phyloP scores from a whole-genome alignment of 37 sponge, comb jelly and placozoan genomes.

The Hormiphora californensis region DNA sequence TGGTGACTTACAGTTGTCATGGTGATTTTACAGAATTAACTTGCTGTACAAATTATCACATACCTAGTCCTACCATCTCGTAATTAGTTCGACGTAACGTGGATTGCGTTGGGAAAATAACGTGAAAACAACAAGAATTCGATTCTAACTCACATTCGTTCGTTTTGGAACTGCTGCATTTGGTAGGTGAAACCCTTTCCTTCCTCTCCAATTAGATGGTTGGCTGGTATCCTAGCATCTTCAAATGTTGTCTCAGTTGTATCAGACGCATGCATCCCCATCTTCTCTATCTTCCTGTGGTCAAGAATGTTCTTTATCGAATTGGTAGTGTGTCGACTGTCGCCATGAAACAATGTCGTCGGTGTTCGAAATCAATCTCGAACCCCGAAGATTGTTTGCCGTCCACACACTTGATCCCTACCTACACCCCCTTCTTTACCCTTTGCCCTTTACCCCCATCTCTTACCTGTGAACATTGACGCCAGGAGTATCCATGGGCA shows the following conservation, averaged over 20 bases:
- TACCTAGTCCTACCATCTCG: neutral
- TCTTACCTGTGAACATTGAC: constrained; percentile 57
- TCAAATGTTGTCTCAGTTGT: constrained; percentile 87
- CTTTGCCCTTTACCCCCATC: constrained; percentile 55
- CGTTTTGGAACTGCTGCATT: constrained; percentile 90
- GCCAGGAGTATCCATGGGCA: constrained; percentile 85
- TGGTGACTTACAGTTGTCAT: too few relatives aligned
- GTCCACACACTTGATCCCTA: too few relatives aligned
- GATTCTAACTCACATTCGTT: constrained; percentile 67
- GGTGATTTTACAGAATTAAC: too few relatives aligned
- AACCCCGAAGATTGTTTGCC: too few relatives aligned
- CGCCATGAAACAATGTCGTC: too few relatives aligned
- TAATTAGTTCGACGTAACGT: neutral
- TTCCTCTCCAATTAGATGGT: constrained; percentile 80
- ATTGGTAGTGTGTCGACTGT: too few relatives aligned
- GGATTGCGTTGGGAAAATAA: neutral
- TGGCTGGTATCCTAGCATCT: constrained; percentile 74
- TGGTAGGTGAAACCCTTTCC: constrained; percentile 90
- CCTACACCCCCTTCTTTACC: neutral
- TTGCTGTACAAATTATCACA: neutral
- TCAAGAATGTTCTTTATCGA: too few relatives aligned
- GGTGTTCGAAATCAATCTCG: too few relatives aligned
- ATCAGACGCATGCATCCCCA: constrained; percentile 77
- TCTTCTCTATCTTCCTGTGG: constrained; percentile 48
- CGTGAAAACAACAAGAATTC: neutral